A percentile compares a stretch with the other conserved stretches of the same genome.
Evolutionary conservation across 92 coral and sea anemone genomes (phyloP).

Genomic region (Siderastrea radians): DNA sequence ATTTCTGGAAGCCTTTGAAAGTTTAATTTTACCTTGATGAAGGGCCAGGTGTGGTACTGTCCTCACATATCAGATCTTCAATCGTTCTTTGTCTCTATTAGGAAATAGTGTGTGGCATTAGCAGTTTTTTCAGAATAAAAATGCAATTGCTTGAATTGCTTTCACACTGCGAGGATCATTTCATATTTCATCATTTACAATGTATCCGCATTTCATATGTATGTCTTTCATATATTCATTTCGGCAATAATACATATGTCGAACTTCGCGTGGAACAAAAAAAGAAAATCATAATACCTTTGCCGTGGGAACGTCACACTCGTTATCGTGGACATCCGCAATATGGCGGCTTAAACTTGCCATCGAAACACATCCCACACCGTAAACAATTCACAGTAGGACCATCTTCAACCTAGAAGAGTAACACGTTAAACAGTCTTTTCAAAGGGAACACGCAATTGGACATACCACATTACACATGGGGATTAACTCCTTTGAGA

Average conservation of each 20-base stretch:
- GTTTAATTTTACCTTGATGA: conserved; percentile 21
- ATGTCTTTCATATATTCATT: too few species aligned
- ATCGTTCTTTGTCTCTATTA: conserved; percentile 41
- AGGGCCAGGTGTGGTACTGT: neutral
- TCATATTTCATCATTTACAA: too few species aligned
- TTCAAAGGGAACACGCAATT: neutral
- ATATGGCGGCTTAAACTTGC: conserved; percentile 26
- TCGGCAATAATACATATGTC: neutral
- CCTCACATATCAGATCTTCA: conserved; percentile 16
- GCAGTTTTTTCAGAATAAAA: neutral
- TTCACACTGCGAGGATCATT: too few species aligned
- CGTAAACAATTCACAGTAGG: conserved; percentile 28
- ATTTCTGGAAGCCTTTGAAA: conserved; percentile 1
- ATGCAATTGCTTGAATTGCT: too few species aligned
- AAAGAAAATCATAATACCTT: conserved; percentile 30
- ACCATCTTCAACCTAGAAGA: conserved; percentile 45
- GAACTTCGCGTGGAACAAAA: conserved; percentile 8
- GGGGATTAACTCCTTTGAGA: neutral
- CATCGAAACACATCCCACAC: conserved; percentile 38
- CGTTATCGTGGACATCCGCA: conserved; percentile 9
- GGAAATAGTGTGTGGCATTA: conserved; percentile 8
- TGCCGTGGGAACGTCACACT: conserved; percentile 38
- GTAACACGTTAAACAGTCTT: neutral
- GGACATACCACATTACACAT: neutral
- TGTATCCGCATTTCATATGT: too few species aligned